Base-by-base conservation (phyloP, 1,140 invertebrate species). In the Asobara japonica region DNA sequence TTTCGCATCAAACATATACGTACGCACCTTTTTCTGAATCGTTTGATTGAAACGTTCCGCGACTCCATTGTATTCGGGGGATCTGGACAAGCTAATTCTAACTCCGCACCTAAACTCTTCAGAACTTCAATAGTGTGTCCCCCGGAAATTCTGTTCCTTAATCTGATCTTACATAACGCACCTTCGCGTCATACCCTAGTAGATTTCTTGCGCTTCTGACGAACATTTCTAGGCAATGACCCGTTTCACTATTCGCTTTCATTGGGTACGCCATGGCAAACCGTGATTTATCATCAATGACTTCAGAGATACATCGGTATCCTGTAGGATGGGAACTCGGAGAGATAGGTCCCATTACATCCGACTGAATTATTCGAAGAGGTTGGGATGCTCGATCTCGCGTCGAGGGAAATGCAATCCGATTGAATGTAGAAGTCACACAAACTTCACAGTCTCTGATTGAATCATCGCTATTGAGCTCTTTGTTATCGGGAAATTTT, bases 401-500 rank as follows among this genome's bases (percentile, higher is more conserved):
- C 18, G 27, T 60, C 4, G 31, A 18, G 4, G 38, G 71, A 33
- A 78, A 77, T 11, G 77, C 71, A 22, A 76, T 25, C 67, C 38
- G 68, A 36, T 76, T 73, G 0, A 76, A 69, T 71, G 75, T 78
- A n/a, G 73, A 22, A 10, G 76, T 33, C 13, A 38, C 25, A 67
- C 73, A 78, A 4, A 78, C 69, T 69, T 78, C 75, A 60, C 74
- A 77, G 10, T 69, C 64, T 48, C 64, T 60, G 16, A 45, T 8
- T 3, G 41, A 45, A 3, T 45, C 41, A 16, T 45, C 41, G 16
- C 16, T n/a, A n/a, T 45, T 45, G 6, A 45, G 41, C n/a, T 45
- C 41, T 45, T 45, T n/a, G n/a, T 45, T 45, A 4, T 45, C n/a
- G 6, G 5, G 5, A 25, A 71, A 74, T 60, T 71, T 56, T 36